phyloP scores from a whole-genome alignment of 2,888 invertebrate species.

The Argyra leucocephala region DNA sequence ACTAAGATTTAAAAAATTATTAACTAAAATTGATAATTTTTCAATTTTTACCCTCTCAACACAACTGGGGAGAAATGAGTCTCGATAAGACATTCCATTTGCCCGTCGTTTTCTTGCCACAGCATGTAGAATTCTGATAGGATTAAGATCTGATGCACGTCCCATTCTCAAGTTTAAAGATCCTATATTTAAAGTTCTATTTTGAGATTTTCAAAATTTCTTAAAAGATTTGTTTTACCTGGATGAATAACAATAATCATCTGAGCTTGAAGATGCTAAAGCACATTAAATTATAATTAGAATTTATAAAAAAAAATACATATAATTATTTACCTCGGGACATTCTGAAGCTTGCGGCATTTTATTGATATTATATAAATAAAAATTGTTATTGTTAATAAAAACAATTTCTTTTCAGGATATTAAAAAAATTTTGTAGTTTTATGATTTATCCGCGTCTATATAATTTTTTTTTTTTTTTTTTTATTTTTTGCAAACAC shows the following conservation, averaged over 20 bases:
- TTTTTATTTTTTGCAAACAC: too few species aligned
- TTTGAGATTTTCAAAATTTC: not conserved
- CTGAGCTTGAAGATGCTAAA: constrained; percentile 63
- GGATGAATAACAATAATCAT: constrained; percentile 90
- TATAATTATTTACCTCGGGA: not conserved
- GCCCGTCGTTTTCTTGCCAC: constrained; percentile 34
- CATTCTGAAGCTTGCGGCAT: not conserved
- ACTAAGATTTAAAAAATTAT: constrained; percentile 33
- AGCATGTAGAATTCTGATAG: constrained; percentile 69
- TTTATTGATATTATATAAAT: too few species aligned
- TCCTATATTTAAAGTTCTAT: constrained; percentile 38
- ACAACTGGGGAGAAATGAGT: constrained; percentile 57
- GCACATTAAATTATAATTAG: constrained; percentile 22
- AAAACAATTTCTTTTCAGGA: too few species aligned
- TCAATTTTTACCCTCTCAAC: constrained; percentile 46
- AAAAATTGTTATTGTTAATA: too few species aligned
- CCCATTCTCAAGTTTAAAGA: constrained; percentile 83
- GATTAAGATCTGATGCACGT: constrained; percentile 79
- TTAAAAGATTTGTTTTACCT: constrained; percentile 34
- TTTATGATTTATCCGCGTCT: too few species aligned
- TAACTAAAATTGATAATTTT: not conserved
- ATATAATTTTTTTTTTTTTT: too few species aligned
- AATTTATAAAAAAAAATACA: not conserved
- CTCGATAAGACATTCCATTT: constrained; percentile 49
- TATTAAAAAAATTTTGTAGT: too few species aligned